Percentiles rank a stretch among this genome's conserved stretches.
These are phyloP conservation scores for Caenorhabditis sp. DNA, from an alignment of 2,888 invertebrate species.

Conservation along the genomic window DNA sequence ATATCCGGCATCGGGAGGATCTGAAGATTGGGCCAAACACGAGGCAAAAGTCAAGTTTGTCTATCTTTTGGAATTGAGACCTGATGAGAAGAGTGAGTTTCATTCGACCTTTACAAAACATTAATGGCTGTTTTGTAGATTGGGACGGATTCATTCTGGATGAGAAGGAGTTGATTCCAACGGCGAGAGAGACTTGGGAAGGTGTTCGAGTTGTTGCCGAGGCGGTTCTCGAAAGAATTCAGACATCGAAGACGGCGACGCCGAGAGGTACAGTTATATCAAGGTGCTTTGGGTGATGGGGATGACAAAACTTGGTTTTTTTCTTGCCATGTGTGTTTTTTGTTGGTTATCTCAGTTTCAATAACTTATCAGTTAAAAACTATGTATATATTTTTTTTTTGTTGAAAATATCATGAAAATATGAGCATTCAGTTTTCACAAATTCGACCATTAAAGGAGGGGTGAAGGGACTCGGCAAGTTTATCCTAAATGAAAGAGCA, in stretches of 20 bases:
- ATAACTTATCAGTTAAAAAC: too few relatives aligned
- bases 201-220: constrained; percentile 70
- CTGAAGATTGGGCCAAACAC: constrained; percentile 71
- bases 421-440: too few relatives aligned
- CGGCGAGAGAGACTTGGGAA: constrained; percentile 69
- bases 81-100: constrained; percentile 66
- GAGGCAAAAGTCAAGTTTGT: constrained; percentile 69
- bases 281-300: constrained; percentile 3
- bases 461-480: too few relatives aligned
- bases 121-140: constrained; percentile 44
- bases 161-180: constrained; percentile 68
- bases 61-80: constrained; percentile 69
- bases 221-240: constrained; percentile 56
- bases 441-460: too few relatives aligned
- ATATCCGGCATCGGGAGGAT: constrained; percentile 70
- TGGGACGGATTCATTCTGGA: constrained; percentile 71
- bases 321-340: too few relatives aligned
- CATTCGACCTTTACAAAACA: not conserved
- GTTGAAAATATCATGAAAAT: too few relatives aligned
- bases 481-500: too few relatives aligned
- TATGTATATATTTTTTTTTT: too few relatives aligned
- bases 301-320: too few relatives aligned
- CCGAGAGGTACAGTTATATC: constrained; percentile 17
- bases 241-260: constrained; percentile 10
- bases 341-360: too few relatives aligned